A percentile compares a stretch with the other conserved stretches of the same genome.
Evolutionary conservation across 2,113 vertebrate genomes (phyloP).

Genomic region (Zosterops borbonicus): DNA sequence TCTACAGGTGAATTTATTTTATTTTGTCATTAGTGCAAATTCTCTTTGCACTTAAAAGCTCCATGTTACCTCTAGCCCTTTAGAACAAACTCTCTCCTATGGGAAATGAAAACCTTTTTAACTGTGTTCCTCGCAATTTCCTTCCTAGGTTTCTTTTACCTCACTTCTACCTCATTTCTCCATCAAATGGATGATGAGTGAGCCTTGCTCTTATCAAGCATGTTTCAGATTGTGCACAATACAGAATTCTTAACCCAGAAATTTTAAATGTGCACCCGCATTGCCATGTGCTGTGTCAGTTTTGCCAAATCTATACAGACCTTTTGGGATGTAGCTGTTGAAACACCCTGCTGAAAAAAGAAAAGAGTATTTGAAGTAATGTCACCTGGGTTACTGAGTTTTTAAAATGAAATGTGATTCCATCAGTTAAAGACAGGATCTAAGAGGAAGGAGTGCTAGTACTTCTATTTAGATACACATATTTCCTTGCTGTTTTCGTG

Average conservation of each 20-base stretch:
- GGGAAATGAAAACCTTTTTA: background rate
- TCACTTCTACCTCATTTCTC: background rate
- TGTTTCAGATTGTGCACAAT: background rate
- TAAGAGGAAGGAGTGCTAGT: background rate
- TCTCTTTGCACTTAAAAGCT: background rate
- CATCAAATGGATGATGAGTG: background rate
- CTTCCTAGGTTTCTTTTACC: background rate
- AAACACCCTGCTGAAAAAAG: background rate
- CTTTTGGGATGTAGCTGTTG: background rate
- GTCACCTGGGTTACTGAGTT: background rate
- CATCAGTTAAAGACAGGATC: background rate
- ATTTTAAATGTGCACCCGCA: background rate
- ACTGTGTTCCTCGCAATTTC: background rate
- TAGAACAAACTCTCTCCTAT: background rate
- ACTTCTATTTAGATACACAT: background rate
- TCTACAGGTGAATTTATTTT: background rate
- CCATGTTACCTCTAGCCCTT: background rate
- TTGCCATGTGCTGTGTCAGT: fast-evolving
- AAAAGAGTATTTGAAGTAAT: background rate
- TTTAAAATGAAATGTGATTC: background rate
- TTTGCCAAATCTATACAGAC: background rate
- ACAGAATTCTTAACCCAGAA: background rate
- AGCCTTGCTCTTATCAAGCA: background rate
- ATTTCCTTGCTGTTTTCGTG: background rate
- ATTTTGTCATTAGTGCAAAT: background rate